phyloP scores from a whole-genome alignment of 2,888 invertebrate genomes.

The Odiellus spinosus region DNA sequence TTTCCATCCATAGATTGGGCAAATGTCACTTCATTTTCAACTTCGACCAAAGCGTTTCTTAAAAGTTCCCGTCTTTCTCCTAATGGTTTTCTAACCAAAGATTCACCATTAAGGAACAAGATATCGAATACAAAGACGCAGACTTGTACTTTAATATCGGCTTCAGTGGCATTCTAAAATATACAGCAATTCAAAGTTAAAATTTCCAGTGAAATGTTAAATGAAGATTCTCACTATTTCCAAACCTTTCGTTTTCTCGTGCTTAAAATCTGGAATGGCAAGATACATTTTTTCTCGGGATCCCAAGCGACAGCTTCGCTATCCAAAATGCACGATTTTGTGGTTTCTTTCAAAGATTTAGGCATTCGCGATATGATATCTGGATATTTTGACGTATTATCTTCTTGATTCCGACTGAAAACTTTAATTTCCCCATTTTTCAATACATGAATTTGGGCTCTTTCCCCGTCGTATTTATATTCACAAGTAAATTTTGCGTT shows the following conservation, averaged over 20 bases:
- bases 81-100: constrained; percentile 65
- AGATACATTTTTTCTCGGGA: constrained; percentile 60
- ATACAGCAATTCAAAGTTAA: too few species aligned
- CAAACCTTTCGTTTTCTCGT: constrained; percentile 82
- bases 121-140: constrained; percentile 95
- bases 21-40: constrained; percentile 66
- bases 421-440: constrained; percentile 55
- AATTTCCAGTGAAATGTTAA: too few species aligned
- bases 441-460: constrained; percentile 73
- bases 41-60: constrained; percentile 46
- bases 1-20: constrained; percentile 66
- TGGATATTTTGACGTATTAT: constrained; percentile 87
- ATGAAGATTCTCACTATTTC: too few species aligned
- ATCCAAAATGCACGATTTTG: constrained; percentile 76
- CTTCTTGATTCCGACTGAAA: constrained; percentile 90
- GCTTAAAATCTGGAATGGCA: constrained; percentile 89
- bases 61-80: constrained; percentile 54
- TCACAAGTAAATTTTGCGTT: constrained; percentile 86
- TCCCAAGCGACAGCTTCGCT: constrained; percentile 98
- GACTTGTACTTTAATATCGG: constrained; percentile 69
- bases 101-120: constrained; percentile 70
- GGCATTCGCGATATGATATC: constrained; percentile 62
- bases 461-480: constrained; percentile 98
- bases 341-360: constrained; percentile 27
- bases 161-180: constrained; percentile 51